A percentile compares a stretch with the other conserved stretches of the same genome.
phyloP scores from a whole-genome alignment of 2,888 invertebrate species.

The Heteromurus nitidus region DNA sequence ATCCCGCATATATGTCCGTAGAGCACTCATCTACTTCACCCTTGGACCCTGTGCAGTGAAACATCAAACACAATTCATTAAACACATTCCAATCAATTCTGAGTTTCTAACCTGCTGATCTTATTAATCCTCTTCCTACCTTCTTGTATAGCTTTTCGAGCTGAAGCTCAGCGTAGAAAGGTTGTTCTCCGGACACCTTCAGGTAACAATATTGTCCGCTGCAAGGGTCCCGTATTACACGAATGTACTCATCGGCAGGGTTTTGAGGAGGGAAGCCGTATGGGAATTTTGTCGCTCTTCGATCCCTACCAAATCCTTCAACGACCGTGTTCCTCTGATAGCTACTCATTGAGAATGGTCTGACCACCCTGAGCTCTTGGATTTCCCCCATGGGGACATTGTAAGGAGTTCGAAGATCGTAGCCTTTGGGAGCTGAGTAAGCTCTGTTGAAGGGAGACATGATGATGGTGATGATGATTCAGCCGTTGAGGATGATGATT shows the following conservation, averaged over 20 bases:
- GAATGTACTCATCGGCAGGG: constrained; percentile 23
- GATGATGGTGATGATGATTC: constrained; percentile 17
- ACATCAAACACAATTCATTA: not conserved
- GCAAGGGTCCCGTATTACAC: constrained; percentile 18
- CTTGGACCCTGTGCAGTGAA: not conserved
- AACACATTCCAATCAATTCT: not conserved
- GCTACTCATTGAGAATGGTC: constrained; percentile 62
- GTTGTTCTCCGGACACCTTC: constrained; percentile 10
- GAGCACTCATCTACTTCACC: constrained; percentile 12
- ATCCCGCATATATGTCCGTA: too few species aligned
- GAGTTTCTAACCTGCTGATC: not conserved
- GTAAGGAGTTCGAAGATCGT: constrained; percentile 66
- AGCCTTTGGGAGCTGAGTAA: constrained; percentile 69
- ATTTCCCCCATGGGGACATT: constrained; percentile 71
- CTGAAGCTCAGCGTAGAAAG: constrained; percentile 37
- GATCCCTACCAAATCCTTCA: constrained; percentile 44
- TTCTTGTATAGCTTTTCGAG: constrained; percentile 37
- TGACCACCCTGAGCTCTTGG: constrained; percentile 67
- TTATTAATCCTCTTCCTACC: constrained; percentile 9
- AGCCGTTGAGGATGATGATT: not conserved
- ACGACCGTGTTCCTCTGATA: constrained; percentile 58
- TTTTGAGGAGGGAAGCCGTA: constrained; percentile 28
- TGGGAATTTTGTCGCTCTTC: constrained; percentile 8
- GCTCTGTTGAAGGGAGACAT: constrained; percentile 59
- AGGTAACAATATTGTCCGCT: constrained; percentile 21